Evolutionary conservation across 2,888 invertebrate genomes (phyloP).

Genomic region (Chaetoderma sp.): DNA sequence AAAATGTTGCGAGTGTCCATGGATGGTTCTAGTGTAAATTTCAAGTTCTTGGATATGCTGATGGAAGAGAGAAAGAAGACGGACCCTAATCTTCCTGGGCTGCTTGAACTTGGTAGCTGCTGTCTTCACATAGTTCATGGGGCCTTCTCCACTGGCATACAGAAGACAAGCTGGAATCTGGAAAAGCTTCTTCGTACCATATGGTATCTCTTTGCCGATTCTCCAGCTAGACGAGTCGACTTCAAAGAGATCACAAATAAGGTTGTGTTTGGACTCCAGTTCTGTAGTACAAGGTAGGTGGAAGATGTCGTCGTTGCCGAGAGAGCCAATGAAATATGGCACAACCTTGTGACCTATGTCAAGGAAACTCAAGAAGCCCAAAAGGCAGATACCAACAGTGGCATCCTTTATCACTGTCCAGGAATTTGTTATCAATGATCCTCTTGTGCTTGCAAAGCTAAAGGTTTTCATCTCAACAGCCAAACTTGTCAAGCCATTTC

Average conservation of each 20-base stretch:
- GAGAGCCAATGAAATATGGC: constrained; percentile 16
- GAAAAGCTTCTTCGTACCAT: not conserved
- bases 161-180: constrained; percentile 36
- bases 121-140: constrained; percentile 54
- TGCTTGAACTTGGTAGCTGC: constrained; percentile 52
- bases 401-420: not conserved
- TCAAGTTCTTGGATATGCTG: not conserved
- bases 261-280: constrained; percentile 8
- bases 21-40: constrained; percentile 22
- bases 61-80: not conserved
- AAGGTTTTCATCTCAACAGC: not conserved
- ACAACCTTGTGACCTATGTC: constrained; percentile 1
- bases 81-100: not conserved
- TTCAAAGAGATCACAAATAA: not conserved
- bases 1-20: constrained; percentile 19
- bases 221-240: constrained; percentile 20
- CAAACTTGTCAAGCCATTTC: not conserved
- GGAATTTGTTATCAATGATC: not conserved
- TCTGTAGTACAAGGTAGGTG: constrained; percentile 21
- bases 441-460: not conserved
- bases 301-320: constrained; percentile 18
- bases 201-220: constrained; percentile 10
- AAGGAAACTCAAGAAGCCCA: not conserved
- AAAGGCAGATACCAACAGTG: no score
- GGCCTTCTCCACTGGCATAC: constrained; percentile 47